Conservation (phyloP, 2,797 vertebrate genomes). For the Nannoperca australis region DNA sequence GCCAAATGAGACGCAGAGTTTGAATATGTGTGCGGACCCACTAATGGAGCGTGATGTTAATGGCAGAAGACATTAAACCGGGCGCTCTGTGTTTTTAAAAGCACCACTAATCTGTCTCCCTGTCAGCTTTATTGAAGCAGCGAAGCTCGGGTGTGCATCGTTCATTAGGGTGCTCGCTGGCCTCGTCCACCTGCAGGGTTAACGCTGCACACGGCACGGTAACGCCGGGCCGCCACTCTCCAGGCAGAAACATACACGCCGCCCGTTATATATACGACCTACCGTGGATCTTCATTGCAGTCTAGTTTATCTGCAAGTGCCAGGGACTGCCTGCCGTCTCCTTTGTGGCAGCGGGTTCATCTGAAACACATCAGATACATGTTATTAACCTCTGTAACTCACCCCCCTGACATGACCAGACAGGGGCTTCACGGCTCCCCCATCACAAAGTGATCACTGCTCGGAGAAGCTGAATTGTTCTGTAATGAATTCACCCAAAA, state of each 20-base stretch:
- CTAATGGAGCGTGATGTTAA: slow-evolving; percentile 81
- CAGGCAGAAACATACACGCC: slow-evolving; percentile 20
- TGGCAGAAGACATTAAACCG: slow-evolving; percentile 78
- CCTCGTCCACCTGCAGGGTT: slow-evolving; percentile 59
- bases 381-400: slow-evolving; percentile 57
- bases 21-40: slow-evolving; percentile 68
- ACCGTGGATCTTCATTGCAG: slow-evolving; percentile 44
- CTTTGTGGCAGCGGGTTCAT: slow-evolving; percentile 29
- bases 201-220: slow-evolving; percentile 27
- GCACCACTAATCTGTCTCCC: slow-evolving; percentile 77
- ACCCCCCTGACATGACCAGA: slow-evolving; percentile 17
- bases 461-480: slow-evolving; percentile 46
- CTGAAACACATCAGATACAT: slow-evolving; percentile 48
- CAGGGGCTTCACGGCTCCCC: slow-evolving; percentile 13
- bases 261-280: slow-evolving; percentile 5
- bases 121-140: slow-evolving; percentile 76
- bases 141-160: slow-evolving; percentile 40
- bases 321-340: slow-evolving; percentile 22
- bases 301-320: slow-evolving; percentile 38
- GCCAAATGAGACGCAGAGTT: slow-evolving; percentile 71
- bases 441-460: slow-evolving; percentile 32
- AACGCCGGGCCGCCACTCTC: slow-evolving; percentile 22
- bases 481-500: slow-evolving; percentile 64
- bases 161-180: slow-evolving; percentile 70
- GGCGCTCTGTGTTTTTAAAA: slow-evolving; percentile 77